phyloP scores from a whole-genome alignment of 1,140 invertebrate genomes.

The Lepidurus apus region DNA sequence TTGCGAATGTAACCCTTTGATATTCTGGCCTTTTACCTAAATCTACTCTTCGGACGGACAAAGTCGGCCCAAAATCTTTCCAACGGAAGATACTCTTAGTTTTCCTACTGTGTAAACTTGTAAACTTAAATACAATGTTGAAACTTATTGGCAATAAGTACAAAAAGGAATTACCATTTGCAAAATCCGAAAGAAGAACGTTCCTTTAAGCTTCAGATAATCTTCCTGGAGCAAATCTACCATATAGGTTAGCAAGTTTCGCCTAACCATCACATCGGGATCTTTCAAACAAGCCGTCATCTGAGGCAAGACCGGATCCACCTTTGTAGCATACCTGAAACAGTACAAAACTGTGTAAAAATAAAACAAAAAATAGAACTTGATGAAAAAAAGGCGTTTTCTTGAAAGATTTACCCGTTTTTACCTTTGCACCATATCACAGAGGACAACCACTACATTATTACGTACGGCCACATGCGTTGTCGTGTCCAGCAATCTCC shows the following conservation, averaged over 20 bases:
- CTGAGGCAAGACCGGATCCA: conserved; percentile 55
- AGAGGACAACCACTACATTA: conserved; percentile 56
- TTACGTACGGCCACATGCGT: conserved; percentile 50
- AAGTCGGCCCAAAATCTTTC: neutral
- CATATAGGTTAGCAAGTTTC: conserved; percentile 55
- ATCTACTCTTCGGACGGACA: neutral
- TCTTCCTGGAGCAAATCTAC: conserved; percentile 60
- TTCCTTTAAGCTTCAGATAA: conserved; percentile 58
- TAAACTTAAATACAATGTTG: neutral
- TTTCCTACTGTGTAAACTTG: neutral
- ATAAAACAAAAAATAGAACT: conserved; percentile 5
- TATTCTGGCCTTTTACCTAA: too few relatives aligned
- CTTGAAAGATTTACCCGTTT: conserved; percentile 12
- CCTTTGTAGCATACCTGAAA: conserved; percentile 54
- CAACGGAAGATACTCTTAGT: neutral
- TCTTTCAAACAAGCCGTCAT: conserved; percentile 59
- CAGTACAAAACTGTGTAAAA: conserved; percentile 28
- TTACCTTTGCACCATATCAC: conserved; percentile 48
- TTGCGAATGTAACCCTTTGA: too few relatives aligned
- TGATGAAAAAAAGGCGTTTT: neutral
- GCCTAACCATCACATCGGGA: conserved; percentile 49
- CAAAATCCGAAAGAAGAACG: conserved; percentile 58
- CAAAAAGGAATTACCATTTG: conserved; percentile 49
- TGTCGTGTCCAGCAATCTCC: conserved; percentile 47
- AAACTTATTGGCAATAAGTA: too few relatives aligned